These are phyloP conservation scores for Listronotus bonariensis DNA, from an alignment of 1,140 invertebrate genomes.

Conservation along the genomic window DNA sequence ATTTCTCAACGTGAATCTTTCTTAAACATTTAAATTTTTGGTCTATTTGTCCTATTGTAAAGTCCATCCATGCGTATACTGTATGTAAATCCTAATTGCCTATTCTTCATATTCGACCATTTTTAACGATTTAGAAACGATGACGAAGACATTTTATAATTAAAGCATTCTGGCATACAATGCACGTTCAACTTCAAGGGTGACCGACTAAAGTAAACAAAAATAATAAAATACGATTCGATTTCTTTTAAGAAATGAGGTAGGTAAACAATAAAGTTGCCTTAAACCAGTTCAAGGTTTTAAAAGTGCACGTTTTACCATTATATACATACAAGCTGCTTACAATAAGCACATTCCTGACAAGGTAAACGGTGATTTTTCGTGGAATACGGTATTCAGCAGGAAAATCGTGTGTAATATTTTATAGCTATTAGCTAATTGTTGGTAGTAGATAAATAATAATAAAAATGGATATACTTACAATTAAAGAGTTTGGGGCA, in stretches of 20 bases:
- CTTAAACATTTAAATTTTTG: no score
- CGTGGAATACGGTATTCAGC: not conserved
- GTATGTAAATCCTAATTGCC: no score
- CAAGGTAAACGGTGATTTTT: conserved; percentile 13
- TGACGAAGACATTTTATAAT: conserved; percentile 1
- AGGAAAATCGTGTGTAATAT: no score
- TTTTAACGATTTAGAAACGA: no score
- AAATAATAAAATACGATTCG: not conserved
- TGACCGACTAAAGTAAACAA: not conserved
- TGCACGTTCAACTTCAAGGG: conserved; percentile 5
- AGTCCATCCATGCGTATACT: no score
- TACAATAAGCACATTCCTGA: conserved; percentile 11
- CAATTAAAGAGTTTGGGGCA: no score
- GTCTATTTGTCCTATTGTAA: no score
- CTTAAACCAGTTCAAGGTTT: conserved; percentile 20
- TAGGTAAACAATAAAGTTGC: conserved; percentile 7
- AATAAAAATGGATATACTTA: no score
- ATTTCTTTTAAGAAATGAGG: conserved; percentile 1
- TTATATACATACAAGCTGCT: conserved; percentile 12
- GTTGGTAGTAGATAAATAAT: no score
- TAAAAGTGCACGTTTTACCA: conserved; percentile 7
- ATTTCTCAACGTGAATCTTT: no score
- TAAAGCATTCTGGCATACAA: not conserved
- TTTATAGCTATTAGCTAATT: not conserved
- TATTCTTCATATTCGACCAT: no score